Evolutionary conservation across 2,113 vertebrate genomes (phyloP).

Genomic region (Eulemur macaco): DNA sequence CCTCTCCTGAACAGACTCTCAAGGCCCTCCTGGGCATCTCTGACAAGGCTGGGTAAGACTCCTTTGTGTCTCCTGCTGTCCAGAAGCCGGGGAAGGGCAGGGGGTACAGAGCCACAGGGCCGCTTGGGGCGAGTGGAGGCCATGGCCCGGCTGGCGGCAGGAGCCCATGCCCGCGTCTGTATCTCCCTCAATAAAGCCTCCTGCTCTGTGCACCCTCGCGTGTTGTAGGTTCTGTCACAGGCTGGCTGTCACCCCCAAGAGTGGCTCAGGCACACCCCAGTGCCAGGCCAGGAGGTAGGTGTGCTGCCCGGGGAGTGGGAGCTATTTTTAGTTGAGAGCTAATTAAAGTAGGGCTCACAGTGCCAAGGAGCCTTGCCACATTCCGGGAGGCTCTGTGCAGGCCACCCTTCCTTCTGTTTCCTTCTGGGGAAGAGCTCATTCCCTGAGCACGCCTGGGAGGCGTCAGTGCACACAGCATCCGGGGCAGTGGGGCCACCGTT

Average conservation of each 20-base stretch:
- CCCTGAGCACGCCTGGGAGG: not conserved
- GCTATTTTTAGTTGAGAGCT: constrained; percentile 63
- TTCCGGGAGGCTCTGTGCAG: constrained; percentile 46
- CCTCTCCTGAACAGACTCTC: constrained; percentile 39
- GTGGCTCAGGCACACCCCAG: not conserved
- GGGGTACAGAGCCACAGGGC: not conserved
- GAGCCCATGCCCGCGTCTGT: constrained; percentile 63
- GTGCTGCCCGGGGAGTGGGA: not conserved
- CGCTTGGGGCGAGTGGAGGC: not conserved
- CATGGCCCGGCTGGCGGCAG: not conserved
- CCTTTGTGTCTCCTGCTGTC: constrained; percentile 41
- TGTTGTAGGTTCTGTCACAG: constrained; percentile 74
- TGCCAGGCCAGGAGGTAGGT: not conserved
- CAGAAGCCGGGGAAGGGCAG: constrained; percentile 14
- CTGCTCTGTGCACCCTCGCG: not conserved
- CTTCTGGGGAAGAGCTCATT: constrained; percentile 39
- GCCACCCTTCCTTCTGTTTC: not conserved
- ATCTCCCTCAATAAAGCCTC: constrained; percentile 81
- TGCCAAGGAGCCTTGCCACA: not conserved
- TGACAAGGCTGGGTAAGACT: constrained; percentile 80
- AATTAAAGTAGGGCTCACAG: not conserved
- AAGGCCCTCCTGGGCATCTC: constrained; percentile 66
- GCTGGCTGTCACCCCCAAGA: not conserved
- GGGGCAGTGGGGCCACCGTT: accelerated
- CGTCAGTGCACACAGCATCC: not conserved